These are phyloP conservation scores for Ramphastos sulfuratus DNA, from an alignment of 2,113 vertebrate genomes.

Conservation along the genomic window DNA sequence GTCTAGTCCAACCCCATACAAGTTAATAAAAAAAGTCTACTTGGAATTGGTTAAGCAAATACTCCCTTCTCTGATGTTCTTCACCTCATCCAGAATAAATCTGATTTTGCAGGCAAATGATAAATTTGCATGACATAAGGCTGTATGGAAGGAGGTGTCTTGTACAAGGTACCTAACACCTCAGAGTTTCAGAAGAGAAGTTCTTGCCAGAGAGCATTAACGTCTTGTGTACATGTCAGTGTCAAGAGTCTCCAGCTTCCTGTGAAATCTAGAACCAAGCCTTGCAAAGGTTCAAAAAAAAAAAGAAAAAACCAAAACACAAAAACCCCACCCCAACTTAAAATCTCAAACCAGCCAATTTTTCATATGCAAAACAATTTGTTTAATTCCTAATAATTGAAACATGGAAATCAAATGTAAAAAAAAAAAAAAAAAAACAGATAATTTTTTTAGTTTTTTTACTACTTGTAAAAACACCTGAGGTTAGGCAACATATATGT, in stretches of 20 bases:
- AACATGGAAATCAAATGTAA: neutral
- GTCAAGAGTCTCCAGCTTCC: neutral
- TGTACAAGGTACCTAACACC: neutral
- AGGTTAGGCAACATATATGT: neutral
- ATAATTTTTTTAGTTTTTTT: neutral
- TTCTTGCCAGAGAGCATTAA: neutral
- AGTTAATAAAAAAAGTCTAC: too few species aligned
- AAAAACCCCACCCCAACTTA: too few species aligned
- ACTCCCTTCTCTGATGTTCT: neutral
- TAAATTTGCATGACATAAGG: neutral
- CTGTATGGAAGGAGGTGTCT: neutral
- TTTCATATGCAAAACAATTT: neutral
- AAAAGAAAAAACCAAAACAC: neutral
- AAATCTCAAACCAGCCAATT: neutral
- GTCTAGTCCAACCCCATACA: neutral
- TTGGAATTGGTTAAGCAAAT: neutral
- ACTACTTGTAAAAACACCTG: neutral
- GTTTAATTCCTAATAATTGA: neutral
- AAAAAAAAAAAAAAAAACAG: neutral
- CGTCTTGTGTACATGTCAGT: neutral
- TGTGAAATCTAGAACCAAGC: neutral
- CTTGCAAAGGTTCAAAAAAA: neutral
- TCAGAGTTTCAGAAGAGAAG: neutral
- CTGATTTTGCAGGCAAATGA: neutral
- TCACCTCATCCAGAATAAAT: neutral